These are phyloP conservation scores for Heliconius aoede DNA, from an alignment of 2,888 invertebrate genomes.

Conservation along the genomic window DNA sequence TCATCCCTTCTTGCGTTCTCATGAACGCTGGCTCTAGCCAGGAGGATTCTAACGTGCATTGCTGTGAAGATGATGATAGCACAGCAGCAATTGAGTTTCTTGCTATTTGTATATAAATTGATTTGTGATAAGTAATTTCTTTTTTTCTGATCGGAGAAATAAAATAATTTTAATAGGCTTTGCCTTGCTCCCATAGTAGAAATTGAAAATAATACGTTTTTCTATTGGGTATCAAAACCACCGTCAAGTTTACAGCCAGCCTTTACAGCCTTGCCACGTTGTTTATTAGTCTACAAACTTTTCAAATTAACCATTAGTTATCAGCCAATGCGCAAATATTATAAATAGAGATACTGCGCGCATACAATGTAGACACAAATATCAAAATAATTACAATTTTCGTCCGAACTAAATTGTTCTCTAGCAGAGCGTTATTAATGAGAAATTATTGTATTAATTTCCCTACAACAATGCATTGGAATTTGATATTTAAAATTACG, in stretches of 20 bases:
- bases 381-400: constrained; percentile 40
- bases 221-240: background rate
- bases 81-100: too few species aligned
- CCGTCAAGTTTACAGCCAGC: background rate
- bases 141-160: too few species aligned
- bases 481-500: constrained; percentile 26
- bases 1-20: too few species aligned
- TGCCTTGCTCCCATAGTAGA: too few species aligned
- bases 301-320: background rate
- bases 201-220: background rate
- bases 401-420: constrained; percentile 40
- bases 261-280: background rate
- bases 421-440: constrained; percentile 45
- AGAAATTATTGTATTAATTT: constrained; percentile 43
- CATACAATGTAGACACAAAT: constrained; percentile 13
- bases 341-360: background rate
- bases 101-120: too few species aligned
- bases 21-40: too few species aligned
- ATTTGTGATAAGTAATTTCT: too few species aligned
- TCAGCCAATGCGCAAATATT: background rate
- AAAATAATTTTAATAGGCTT: too few species aligned
- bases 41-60: too few species aligned
- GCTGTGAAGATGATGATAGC: too few species aligned
- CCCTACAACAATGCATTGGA: constrained; percentile 12
- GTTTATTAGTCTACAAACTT: background rate